phyloP scores from a whole-genome alignment of 1,140 invertebrate species.

The Aporrectodea caliginosa region DNA sequence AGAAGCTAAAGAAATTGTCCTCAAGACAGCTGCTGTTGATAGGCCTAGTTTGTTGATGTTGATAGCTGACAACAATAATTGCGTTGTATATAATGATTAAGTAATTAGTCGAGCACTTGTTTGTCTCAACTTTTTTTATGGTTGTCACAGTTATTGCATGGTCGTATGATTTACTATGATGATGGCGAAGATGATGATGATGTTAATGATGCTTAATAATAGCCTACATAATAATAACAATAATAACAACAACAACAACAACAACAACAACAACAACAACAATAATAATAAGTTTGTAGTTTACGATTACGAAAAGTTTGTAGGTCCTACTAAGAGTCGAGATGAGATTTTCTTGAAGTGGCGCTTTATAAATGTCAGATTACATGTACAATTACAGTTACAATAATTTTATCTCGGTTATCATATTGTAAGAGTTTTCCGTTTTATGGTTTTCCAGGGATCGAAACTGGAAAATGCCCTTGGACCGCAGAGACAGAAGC shows the following conservation, averaged over 20 bases:
- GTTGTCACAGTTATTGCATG: neutral
- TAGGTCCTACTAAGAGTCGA: neutral
- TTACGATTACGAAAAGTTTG: neutral
- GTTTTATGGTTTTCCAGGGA: too few species aligned
- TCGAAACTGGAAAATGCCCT: slow-evolving; percentile 28
- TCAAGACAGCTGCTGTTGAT: too few species aligned
- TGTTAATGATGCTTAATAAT: too few species aligned
- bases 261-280: too few species aligned
- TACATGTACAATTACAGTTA: neutral
- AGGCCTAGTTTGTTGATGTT: too few species aligned
- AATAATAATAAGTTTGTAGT: neutral
- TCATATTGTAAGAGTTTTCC: too few species aligned
- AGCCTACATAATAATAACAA: too few species aligned
- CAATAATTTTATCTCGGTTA: too few species aligned
- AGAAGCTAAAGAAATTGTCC: neutral
- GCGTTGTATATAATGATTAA: neutral
- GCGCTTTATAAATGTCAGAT: neutral
- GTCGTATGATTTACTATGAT: too few species aligned
- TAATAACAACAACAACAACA: too few species aligned
- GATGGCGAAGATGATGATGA: too few species aligned
- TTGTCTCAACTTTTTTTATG: neutral
- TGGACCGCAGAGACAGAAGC: slow-evolving; percentile 34
- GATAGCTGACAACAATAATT: too few species aligned
- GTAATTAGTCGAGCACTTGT: neutral
- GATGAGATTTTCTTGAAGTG: neutral